Conservation (phyloP, 2,888 invertebrate genomes). For the Morpho achilles region DNA sequence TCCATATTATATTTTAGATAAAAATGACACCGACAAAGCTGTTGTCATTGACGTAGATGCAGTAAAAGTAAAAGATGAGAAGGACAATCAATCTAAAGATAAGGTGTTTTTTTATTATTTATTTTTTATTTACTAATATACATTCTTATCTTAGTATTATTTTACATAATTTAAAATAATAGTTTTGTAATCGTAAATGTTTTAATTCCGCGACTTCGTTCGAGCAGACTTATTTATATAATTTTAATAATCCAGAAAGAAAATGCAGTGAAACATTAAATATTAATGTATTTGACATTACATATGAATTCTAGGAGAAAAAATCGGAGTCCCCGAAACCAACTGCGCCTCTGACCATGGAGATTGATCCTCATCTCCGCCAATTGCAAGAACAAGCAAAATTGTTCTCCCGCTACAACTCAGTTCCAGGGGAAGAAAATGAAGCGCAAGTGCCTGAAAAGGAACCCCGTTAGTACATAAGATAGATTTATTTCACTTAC, state of each 20-base stretch:
- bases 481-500: no score
- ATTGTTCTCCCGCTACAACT: slow-evolving; percentile 69
- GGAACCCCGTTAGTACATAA: slow-evolving; percentile 54
- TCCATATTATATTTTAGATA: slow-evolving; percentile 41
- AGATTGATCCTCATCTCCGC: slow-evolving; percentile 71
- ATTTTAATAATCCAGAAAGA: no score
- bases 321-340: slow-evolving; percentile 60
- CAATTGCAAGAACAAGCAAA: slow-evolving; percentile 78
- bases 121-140: neutral
- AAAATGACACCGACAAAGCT: slow-evolving; percentile 57
- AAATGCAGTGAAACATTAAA: no score
- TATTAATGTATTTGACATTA: neutral
- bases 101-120: slow-evolving; percentile 42
- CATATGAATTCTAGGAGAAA: slow-evolving; percentile 40
- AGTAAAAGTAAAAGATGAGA: slow-evolving; percentile 66
- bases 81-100: slow-evolving; percentile 54
- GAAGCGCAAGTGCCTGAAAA: slow-evolving; percentile 50
- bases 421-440: slow-evolving; percentile 53
- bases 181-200: no score
- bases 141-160: neutral
- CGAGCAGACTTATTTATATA: no score
- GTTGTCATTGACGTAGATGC: slow-evolving; percentile 68
- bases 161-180: neutral
- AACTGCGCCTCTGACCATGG: slow-evolving; percentile 69
- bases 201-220: no score